These are phyloP conservation scores for Heliconius cydno DNA, from an alignment of 2,888 invertebrate genomes.

Conservation along the genomic window DNA sequence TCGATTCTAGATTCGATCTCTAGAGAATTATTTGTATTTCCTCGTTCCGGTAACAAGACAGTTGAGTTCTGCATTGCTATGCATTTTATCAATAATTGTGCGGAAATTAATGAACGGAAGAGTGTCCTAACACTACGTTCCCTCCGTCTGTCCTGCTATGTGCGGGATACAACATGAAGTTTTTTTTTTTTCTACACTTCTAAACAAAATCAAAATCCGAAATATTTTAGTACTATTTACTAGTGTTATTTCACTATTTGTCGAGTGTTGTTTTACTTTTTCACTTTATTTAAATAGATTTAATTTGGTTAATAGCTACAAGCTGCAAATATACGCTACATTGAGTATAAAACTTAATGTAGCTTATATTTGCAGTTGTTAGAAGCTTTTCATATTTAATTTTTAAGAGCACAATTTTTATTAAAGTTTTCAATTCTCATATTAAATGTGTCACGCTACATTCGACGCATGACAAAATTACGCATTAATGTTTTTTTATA, in stretches of 20 bases:
- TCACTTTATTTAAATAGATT: not conserved
- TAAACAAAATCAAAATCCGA: not conserved
- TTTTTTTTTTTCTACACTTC: too few relatives aligned
- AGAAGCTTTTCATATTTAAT: not conserved
- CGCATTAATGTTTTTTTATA: not conserved
- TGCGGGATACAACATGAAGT: not conserved
- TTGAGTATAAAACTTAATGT: not conserved
- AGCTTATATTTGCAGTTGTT: constrained; percentile 12
- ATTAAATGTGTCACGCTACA: constrained; percentile 1
- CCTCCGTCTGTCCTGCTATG: not conserved
- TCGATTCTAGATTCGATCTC: too few relatives aligned
- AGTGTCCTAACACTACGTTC: too few relatives aligned
- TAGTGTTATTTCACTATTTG: not conserved
- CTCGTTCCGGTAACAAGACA: too few relatives aligned
- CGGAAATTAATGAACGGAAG: too few relatives aligned
- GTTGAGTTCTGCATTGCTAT: too few relatives aligned
- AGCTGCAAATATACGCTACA: too few relatives aligned
- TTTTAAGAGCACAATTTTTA: not conserved
- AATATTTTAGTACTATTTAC: not conserved
- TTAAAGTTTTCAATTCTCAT: not conserved
- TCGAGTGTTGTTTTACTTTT: not conserved
- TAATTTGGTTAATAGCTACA: not conserved
- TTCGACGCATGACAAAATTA: not conserved
- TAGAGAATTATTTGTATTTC: too few relatives aligned
- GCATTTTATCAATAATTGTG: too few relatives aligned